These are phyloP conservation scores for Ophioninae sp. DNA, from an alignment of 2,888 invertebrate genomes.

Conservation along the genomic window DNA sequence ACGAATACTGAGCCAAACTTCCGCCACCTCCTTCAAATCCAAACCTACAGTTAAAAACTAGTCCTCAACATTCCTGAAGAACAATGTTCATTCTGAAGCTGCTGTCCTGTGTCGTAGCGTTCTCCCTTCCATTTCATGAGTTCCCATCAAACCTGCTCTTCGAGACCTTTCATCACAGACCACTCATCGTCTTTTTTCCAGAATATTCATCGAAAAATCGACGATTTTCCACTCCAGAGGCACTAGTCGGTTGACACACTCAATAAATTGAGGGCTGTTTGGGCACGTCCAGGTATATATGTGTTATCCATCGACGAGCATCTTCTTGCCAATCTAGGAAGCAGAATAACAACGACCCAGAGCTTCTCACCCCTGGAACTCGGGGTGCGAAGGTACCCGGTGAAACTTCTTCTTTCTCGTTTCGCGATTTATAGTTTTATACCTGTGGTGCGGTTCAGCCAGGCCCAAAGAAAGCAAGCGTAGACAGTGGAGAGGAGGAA, in stretches of 20 bases:
- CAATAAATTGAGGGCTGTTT: constrained; percentile 40
- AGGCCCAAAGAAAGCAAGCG: constrained; percentile 10
- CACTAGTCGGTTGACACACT: constrained; percentile 14
- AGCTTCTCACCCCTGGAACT: constrained; percentile 42
- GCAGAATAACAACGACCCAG: constrained; percentile 13
- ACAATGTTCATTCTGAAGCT: not conserved
- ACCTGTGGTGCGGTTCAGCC: constrained; percentile 66
- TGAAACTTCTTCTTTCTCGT: constrained; percentile 61
- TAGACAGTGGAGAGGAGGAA: not conserved
- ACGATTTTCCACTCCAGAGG: not conserved
- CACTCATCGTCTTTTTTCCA: not conserved
- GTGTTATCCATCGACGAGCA: constrained; percentile 27
- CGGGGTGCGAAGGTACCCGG: constrained; percentile 32
- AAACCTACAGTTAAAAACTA: not conserved
- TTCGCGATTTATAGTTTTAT: constrained; percentile 75
- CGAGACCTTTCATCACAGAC: constrained; percentile 2
- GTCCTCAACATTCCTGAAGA: no score
- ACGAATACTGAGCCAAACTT: not conserved
- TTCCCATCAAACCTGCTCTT: not conserved
- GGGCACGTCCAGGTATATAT: constrained; percentile 5
- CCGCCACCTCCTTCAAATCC: not conserved
- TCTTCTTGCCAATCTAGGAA: constrained; percentile 17
- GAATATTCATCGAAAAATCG: constrained; percentile 3
- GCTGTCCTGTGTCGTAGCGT: not conserved
- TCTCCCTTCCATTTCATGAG: not conserved